Base-by-base conservation (phyloP, 1,140 invertebrate species). In the Philopotamus ludificatus region DNA sequence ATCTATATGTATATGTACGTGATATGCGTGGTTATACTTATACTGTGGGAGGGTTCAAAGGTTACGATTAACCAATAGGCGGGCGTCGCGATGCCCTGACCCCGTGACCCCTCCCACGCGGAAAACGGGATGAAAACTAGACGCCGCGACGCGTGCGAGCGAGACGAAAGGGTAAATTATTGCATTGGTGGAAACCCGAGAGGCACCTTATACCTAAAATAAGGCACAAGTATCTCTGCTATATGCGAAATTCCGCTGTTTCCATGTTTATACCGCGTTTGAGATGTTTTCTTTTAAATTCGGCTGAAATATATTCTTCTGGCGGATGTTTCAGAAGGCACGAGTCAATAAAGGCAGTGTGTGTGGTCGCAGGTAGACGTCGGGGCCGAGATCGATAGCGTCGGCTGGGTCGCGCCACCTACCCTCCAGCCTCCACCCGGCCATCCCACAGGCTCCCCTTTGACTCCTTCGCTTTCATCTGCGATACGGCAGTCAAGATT, bases 21-120 rank as follows among this genome's bases (percentile, higher is more conserved):
- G n/a, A n/a, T n/a, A n/a, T n/a, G n/a, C n/a, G n/a, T n/a, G n/a
- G n/a, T n/a, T n/a, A n/a, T n/a, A n/a, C n/a, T n/a, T n/a, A n/a
- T n/a, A n/a, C n/a, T n/a, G n/a, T 20, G 63, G 65, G 68, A 64
- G 68, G 68, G 68, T 49, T 66, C 64, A 70, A 70, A 70, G 68
- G 68, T 70, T 53, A 70, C 64, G 44, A 41, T 47, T 45, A 41
- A 49, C 68, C 68, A 70, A 70, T 70, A 60, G 61, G 39, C 25
- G 49, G 42, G 53, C 60, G 39, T 10, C 58, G 58, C 57, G 50
- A 28, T 42, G 42, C 50, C 42, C 22, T 70, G 68, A 70, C 68
- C 68, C 42, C 62, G 47, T 66, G 68, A 70, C 49, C 68, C 68
- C 68, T 59, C 68, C 68, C 68, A 63, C 64, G 61, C 39, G 21